Conservation (phyloP, 2,888 invertebrate species). For the Epistrophe eligans region DNA sequence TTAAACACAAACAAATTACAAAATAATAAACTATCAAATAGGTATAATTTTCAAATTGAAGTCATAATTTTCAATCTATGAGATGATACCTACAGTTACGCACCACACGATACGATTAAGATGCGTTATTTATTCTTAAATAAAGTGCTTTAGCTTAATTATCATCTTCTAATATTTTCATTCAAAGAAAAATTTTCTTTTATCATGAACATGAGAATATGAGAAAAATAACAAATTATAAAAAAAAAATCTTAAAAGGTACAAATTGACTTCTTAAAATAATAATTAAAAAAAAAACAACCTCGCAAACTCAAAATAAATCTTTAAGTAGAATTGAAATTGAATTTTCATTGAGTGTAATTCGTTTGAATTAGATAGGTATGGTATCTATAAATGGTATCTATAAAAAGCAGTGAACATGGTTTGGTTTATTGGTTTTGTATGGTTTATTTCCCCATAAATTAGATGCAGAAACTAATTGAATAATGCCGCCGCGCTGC, state of each 20-base stretch:
- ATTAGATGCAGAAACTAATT: constrained; percentile 43
- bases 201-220: constrained; percentile 8
- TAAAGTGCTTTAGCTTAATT: neutral
- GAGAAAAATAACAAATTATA: neutral
- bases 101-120: neutral
- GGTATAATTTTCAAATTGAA: constrained; percentile 36
- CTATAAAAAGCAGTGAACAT: too few species aligned
- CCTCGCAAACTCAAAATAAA: neutral
- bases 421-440: neutral
- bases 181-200: constrained; percentile 6
- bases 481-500: constrained; percentile 21
- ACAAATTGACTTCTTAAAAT: constrained; percentile 33
- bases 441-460: constrained; percentile 64
- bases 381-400: too few species aligned
- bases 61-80: neutral
- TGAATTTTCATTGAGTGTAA: constrained; percentile 36
- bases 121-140: constrained; percentile 2
- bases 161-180: neutral
- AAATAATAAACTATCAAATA: constrained; percentile 18
- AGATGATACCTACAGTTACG: constrained; percentile 45
- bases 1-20: constrained; percentile 64
- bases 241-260: constrained; percentile 9
- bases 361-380: neutral
- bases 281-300: neutral
- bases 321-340: constrained; percentile 7